Evolutionary conservation across 2,113 vertebrate species (phyloP).

Genomic region (Apaloderma vittatum): DNA sequence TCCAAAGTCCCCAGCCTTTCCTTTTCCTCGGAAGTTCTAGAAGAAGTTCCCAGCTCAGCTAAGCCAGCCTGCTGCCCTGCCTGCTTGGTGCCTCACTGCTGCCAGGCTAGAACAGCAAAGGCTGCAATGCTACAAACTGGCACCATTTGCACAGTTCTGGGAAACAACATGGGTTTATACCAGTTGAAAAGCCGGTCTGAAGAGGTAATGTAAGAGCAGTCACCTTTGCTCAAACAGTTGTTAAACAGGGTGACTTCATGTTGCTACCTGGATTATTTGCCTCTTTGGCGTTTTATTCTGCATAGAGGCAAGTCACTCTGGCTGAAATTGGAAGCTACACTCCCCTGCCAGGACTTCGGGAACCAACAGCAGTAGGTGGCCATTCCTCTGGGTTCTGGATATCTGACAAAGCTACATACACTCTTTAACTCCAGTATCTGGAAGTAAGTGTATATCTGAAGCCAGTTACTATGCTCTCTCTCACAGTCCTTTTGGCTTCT

Average conservation of each 20-base stretch:
- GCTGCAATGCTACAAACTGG: not conserved
- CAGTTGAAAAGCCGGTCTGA: not conserved
- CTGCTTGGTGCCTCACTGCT: not conserved
- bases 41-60: not conserved
- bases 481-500: not conserved
- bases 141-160: not conserved
- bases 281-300: not conserved
- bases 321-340: not conserved
- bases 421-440: not conserved
- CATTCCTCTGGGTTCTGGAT: not conserved
- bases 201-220: not conserved
- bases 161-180: not conserved
- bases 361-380: not conserved
- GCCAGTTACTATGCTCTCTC: not conserved
- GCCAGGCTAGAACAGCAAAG: not conserved
- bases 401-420: not conserved
- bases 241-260: not conserved
- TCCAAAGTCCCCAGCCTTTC: not conserved
- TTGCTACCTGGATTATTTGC: not conserved
- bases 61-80: rapidly evolving
- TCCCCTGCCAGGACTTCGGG: not conserved
- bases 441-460: not conserved
- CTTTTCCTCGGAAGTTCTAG: not conserved
- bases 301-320: not conserved
- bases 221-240: not conserved